These are phyloP conservation scores for Muscicapa comitata DNA, from an alignment of 2,797 vertebrate species.

Conservation along the genomic window DNA sequence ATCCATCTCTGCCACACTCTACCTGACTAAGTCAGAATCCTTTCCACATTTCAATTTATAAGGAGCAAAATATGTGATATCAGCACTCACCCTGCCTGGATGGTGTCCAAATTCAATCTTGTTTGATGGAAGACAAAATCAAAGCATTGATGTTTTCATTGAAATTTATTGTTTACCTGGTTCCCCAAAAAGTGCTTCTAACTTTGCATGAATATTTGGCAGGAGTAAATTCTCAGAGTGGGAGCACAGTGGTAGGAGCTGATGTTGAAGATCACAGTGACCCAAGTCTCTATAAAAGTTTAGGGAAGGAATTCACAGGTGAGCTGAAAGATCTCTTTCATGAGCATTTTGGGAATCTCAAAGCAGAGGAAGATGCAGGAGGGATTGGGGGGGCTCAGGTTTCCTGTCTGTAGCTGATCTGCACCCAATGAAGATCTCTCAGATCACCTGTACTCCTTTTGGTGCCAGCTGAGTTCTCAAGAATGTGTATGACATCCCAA, in stretches of 20 bases:
- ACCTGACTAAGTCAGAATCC: background rate
- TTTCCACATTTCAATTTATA: background rate
- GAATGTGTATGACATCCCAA: background rate
- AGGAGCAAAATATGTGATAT: background rate
- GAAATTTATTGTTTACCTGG: background rate
- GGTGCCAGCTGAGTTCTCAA: background rate
- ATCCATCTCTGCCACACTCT: background rate
- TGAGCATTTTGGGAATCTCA: background rate
- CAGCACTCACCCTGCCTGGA: background rate
- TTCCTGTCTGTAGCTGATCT: background rate
- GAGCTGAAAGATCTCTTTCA: background rate
- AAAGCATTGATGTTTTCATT: background rate
- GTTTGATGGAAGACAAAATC: background rate
- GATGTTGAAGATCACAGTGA: background rate
- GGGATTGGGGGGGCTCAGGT: background rate
- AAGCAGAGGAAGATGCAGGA: background rate
- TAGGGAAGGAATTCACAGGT: background rate
- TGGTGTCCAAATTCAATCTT: background rate
- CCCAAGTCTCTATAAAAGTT: accelerated
- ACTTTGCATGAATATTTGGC: background rate
- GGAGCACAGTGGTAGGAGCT: background rate
- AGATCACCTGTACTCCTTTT: background rate
- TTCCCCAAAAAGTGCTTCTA: background rate
- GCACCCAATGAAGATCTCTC: background rate
- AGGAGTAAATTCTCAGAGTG: background rate